A percentile compares a stretch with the other conserved stretches of the same genome.
phyloP scores from a whole-genome alignment of 2,797 vertebrate species.

The Mus caroli region DNA sequence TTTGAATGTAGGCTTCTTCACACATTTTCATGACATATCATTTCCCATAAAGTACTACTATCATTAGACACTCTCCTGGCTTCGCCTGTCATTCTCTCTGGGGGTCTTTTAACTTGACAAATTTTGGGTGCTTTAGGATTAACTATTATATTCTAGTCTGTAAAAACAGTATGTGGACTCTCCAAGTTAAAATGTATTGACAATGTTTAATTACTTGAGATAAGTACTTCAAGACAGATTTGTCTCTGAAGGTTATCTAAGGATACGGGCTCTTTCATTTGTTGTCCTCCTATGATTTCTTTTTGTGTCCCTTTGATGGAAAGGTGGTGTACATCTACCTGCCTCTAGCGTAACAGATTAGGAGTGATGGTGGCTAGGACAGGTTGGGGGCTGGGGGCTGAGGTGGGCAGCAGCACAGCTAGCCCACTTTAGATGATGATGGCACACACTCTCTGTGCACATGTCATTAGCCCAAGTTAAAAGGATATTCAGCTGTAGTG shows the following conservation, averaged over 20 bases:
- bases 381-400: background rate
- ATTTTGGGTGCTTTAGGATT: background rate
- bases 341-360: background rate
- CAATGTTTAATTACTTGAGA: background rate
- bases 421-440: background rate
- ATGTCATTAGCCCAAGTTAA: background rate
- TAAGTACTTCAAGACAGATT: background rate
- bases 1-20: background rate
- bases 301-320: background rate
- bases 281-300: background rate
- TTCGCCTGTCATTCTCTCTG: background rate
- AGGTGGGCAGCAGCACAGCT: background rate
- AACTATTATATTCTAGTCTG: background rate
- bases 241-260: background rate
- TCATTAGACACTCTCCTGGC: background rate
- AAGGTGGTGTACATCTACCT: background rate
- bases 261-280: background rate
- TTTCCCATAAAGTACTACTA: background rate
- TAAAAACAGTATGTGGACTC: background rate
- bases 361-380: background rate
- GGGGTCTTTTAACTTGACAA: background rate
- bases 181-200: background rate
- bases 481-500: background rate
- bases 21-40: background rate
- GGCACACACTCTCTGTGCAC: background rate